Evolutionary conservation across 2,888 invertebrate species (phyloP).

Genomic region (Petrophora chlorosata): DNA sequence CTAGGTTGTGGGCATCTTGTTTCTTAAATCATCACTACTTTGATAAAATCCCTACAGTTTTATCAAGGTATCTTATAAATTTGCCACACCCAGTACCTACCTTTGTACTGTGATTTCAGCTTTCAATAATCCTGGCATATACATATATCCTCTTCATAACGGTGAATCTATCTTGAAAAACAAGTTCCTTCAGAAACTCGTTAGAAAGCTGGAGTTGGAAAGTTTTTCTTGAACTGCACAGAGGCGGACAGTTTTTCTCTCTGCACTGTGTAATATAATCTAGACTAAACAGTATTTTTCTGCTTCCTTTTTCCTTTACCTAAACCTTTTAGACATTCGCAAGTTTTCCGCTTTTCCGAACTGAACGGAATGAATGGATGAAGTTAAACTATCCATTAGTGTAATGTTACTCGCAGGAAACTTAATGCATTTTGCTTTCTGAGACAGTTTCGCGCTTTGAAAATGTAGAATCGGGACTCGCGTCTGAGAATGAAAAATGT

Average conservation of each 20-base stretch:
- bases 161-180: neutral
- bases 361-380: neutral
- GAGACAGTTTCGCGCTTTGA: neutral
- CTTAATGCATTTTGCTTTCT: neutral
- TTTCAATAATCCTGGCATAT: no score
- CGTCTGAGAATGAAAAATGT: no score
- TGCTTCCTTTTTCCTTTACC: neutral
- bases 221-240: neutral
- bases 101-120: no score
- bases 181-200: neutral
- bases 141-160: neutral
- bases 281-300: slow-evolving; percentile 8
- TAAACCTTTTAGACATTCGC: slow-evolving; percentile 1
- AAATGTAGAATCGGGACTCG: no score
- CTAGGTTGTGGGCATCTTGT: no score
- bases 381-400: slow-evolving; percentile 9
- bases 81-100: no score
- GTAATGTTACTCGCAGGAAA: slow-evolving; percentile 2
- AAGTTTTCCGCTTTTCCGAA: neutral
- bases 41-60: no score
- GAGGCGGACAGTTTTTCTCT: neutral
- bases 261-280: slow-evolving; percentile 20
- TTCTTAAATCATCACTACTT: no score
- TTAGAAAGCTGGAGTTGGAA: neutral
- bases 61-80: no score